Percentiles rank a stretch among this genome's conserved stretches.
These are phyloP conservation scores for Motacilla tschutschensis DNA, from an alignment of 2,113 vertebrate species.

Conservation along the genomic window DNA sequence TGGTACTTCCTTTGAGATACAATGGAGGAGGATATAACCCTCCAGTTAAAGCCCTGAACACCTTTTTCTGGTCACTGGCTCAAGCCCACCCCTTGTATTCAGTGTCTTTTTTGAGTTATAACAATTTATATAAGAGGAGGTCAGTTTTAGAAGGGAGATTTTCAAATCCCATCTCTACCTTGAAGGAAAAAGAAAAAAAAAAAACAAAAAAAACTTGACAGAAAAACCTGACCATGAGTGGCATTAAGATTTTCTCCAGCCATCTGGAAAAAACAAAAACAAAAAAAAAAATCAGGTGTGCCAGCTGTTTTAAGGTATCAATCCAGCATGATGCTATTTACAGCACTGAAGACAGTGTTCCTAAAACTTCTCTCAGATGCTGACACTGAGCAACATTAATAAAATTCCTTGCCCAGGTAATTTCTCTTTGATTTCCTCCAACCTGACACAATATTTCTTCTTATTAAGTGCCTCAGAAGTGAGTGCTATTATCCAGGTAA, in stretches of 20 bases:
- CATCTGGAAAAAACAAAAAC: not conserved
- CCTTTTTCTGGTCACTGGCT: not conserved
- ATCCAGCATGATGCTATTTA: not conserved
- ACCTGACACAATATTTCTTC: not conserved
- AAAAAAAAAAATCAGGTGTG: not conserved
- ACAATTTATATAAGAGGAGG: not conserved
- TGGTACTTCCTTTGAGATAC: not conserved
- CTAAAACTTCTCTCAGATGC: not conserved
- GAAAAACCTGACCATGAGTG: not conserved
- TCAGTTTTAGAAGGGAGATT: not conserved
- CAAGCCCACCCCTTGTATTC: not conserved
- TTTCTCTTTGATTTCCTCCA: not conserved
- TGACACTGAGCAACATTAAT: not conserved
- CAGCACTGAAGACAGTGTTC: not conserved
- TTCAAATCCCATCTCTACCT: not conserved
- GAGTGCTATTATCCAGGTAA: not conserved
- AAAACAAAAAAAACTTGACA: not conserved
- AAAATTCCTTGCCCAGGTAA: not conserved
- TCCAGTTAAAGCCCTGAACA: not conserved
- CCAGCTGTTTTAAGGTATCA: not conserved
- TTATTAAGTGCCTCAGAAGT: not conserved
- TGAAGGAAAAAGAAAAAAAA: rapidly evolving
- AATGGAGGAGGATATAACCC: not conserved
- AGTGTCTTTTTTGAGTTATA: not conserved
- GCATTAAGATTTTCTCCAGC: not conserved